Percentiles rank a stretch among this genome's conserved stretches.
Evolutionary conservation across 2,888 invertebrate species (phyloP).

Genomic region (Hecatera dysodea): DNA sequence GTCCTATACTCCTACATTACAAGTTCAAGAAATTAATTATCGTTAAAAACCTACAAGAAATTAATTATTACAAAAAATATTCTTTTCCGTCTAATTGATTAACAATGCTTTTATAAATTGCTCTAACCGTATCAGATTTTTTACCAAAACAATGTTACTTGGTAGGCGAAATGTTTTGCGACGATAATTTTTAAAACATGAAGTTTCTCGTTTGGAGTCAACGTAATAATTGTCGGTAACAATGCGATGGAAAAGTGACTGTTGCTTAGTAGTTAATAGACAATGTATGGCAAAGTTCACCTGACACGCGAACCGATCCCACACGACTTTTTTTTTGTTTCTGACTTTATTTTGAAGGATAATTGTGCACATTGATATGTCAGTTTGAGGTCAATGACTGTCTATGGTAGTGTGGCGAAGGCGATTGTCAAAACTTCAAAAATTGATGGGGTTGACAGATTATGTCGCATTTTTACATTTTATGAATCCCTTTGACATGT

Average conservation of each 20-base stretch:
- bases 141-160: constrained; percentile 20
- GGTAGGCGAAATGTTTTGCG: constrained; percentile 30
- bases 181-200: constrained; percentile 44
- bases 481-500: too few species aligned
- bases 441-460: too few species aligned
- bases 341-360: constrained; percentile 41
- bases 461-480: too few species aligned
- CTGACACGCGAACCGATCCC: constrained; percentile 56
- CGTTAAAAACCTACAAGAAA: too few species aligned
- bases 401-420: too few species aligned
- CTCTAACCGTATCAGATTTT: constrained; percentile 9
- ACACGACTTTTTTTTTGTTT: constrained; percentile 46
- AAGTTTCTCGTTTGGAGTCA: constrained; percentile 41
- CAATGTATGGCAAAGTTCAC: constrained; percentile 66
- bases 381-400: too few species aligned
- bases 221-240: constrained; percentile 52
- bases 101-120: constrained; percentile 32
- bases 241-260: constrained; percentile 63
- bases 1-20: too few species aligned
- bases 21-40: too few species aligned
- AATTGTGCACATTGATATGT: constrained; percentile 3
- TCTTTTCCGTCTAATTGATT: constrained; percentile 40
- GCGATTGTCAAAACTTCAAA: background rate
- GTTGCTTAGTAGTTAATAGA: constrained; percentile 43
- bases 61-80: background rate